Percentiles rank a stretch among this genome's conserved stretches.
Conservation (phyloP, 2,797 vertebrate species). For the Gymnoscopelus microlampas region DNA sequence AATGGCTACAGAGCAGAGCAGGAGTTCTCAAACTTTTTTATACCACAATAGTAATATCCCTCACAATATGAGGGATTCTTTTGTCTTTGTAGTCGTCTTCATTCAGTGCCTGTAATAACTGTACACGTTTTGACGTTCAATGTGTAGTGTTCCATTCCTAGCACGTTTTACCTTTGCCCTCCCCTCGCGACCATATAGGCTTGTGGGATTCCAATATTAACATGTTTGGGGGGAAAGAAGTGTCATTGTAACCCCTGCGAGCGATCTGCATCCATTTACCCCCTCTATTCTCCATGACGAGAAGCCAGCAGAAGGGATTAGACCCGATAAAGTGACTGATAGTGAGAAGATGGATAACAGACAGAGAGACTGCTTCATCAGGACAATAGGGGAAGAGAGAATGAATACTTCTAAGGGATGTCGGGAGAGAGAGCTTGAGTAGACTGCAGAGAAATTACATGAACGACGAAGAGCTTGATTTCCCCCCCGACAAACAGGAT, state of each 20-base stretch:
- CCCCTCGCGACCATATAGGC: slow-evolving; percentile 21
- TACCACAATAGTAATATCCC: too few relatives aligned
- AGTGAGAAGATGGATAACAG: slow-evolving; percentile 35
- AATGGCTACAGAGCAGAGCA: too few relatives aligned
- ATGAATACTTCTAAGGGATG: slow-evolving; percentile 47
- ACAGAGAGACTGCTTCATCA: background rate
- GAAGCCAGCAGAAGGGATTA: slow-evolving; percentile 53
- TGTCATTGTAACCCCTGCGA: slow-evolving; percentile 39
- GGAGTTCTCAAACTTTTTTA: too few relatives aligned
- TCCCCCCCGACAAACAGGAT: slow-evolving; percentile 26
- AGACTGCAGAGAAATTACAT: slow-evolving; percentile 16
- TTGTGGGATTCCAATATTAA: slow-evolving; percentile 36
- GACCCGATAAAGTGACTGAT: background rate
- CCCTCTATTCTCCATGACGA: slow-evolving; percentile 27
- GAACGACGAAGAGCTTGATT: slow-evolving; percentile 45
- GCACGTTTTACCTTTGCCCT: slow-evolving; percentile 39
- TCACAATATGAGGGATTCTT: too few relatives aligned
- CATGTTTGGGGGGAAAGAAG: slow-evolving; percentile 43
- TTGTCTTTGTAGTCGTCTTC: too few relatives aligned
- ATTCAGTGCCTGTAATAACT: too few relatives aligned
- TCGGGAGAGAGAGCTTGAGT: slow-evolving; percentile 15
- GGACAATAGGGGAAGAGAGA: slow-evolving; percentile 36
- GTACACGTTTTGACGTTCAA: slow-evolving; percentile 13
- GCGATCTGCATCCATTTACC: slow-evolving; percentile 44
- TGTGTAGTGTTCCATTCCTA: slow-evolving; percentile 24